Evolutionary conservation across 2,113 vertebrate species (phyloP), one percentile per base, ranked within the genome.

Genomic region (Campylorhamphus procurvoides): DNA sequence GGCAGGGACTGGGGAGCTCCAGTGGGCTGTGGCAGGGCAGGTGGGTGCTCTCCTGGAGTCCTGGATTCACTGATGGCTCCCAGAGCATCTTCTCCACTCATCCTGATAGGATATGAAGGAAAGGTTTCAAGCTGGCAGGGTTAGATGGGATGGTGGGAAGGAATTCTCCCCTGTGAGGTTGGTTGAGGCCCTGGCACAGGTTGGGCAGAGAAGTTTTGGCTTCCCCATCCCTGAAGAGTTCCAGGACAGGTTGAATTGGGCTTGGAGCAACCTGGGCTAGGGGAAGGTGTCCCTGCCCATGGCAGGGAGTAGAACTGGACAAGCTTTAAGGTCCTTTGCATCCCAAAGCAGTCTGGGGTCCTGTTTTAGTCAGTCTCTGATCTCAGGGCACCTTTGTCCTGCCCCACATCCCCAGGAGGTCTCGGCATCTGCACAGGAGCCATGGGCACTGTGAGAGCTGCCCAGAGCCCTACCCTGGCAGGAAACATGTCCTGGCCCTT

Each of bases 321-420:
- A 35, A 5, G 22, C 22, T 29, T 24, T 14, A 1, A n/a, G 19
- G 24, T 37, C 47, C 46, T 55, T 17, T 50, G 35, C 62, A 31
- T 4, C 9, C 42, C 50, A 49, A 22, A 42, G 12, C 62, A 22
- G 13, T 31, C 19, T 64, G 62, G 28, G 39, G 1, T 4, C 18
- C 35, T 4, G 0, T 7, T 14, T 8, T 29, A 31, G 19, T 12
- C n/a, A 14, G 29, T 2, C 16, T 1, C 1, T 12, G 35, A 5
- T 22, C 53, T 50, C 44, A 11, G 72, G 16, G 10, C 44, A 10
- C 19, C 12, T 18, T 68, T 20, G 14, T 25, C 29, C 9, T 49
- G 47, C 23, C 49, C 47, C 56, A 7, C 9, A 3, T 7, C 64
- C 12, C 28, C 75, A 7, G 18, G 46, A 68, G 39, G 14, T 15